Evolutionary conservation across 2,888 invertebrate genomes (phyloP), one percentile per base, ranked within the genome.

Genomic region (Phengaris arion): DNA sequence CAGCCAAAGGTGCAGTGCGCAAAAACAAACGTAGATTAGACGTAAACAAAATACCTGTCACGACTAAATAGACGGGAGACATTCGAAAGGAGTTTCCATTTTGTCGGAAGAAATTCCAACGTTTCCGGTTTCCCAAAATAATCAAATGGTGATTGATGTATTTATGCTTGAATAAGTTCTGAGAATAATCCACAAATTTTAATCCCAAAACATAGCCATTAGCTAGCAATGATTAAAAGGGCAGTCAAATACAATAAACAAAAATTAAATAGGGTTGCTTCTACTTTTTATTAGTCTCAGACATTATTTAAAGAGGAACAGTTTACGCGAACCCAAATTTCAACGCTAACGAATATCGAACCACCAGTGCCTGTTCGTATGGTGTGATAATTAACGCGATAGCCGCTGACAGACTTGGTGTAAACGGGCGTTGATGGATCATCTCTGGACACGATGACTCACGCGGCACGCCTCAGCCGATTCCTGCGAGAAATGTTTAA

Each of bases 1-100:
- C 83, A 76, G 84, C 85, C 86, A 87, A 84, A 88, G 83, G 89
- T 88, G 89, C 89, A 87, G 88, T 90, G 89, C 87, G 89, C 90
- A 89, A 89, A 87, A 87, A 80, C 80, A 82, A 64, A 86, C 85
- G 85, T 81, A 83, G 77, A 80, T 79, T 80, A 79, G 82, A 87
- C 85, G 85, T 86, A 85, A 86, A 84, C 72, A 52, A 54, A 72
- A 72, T 72, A 54, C 72, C 72, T 54, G 72, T 72, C 72, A 72
- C 35, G 45, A 54, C 54, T 72, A 12, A 72, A 52, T 35, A 72
- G 13, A 72, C 72, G 54, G 12, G 72, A 9, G 12, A 54, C 52
- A 22, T 72, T 35, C 52, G 52, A 45, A 72, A 48, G 69, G 46
- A 69, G 48, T 69, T 15, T 69, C 46, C 48, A 64, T 51, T 70